Evolutionary conservation across 1,140 invertebrate species (phyloP).

Genomic region (Bombyx mandarina): DNA sequence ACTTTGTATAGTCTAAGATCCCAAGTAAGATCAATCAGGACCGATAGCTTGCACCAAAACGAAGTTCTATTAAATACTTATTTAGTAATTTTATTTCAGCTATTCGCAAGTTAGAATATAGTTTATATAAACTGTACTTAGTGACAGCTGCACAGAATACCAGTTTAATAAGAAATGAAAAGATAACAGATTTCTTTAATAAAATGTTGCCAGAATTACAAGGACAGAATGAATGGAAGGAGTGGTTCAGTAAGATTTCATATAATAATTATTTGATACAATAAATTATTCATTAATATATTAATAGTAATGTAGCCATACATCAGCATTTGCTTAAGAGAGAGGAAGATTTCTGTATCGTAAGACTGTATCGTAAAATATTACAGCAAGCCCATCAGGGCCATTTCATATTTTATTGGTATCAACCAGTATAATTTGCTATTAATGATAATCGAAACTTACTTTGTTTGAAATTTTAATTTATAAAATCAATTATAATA

Average conservation of each 20-base stretch:
- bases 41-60: too few species aligned
- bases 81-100: conserved; percentile 63
- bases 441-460: too few species aligned
- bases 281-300: not conserved
- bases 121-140: conserved; percentile 91
- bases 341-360: not conserved
- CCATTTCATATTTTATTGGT: too few species aligned
- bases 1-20: not conserved
- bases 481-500: too few species aligned
- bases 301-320: not conserved
- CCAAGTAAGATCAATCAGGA: too few species aligned
- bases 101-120: conserved; percentile 90
- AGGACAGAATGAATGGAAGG: conserved; percentile 93
- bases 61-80: not conserved
- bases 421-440: too few species aligned
- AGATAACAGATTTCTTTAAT: conserved; percentile 90
- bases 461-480: too few species aligned
- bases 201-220: conserved; percentile 91
- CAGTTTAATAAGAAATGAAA: conserved; percentile 85
- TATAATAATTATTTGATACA: not conserved
- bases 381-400: too few species aligned
- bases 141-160: conserved; percentile 80
- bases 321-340: not conserved
- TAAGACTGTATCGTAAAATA: too few species aligned
- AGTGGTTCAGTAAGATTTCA: conserved; percentile 93